These are phyloP conservation scores for Diplolepis rosae DNA, from an alignment of 2,888 invertebrate genomes.

Conservation along the genomic window DNA sequence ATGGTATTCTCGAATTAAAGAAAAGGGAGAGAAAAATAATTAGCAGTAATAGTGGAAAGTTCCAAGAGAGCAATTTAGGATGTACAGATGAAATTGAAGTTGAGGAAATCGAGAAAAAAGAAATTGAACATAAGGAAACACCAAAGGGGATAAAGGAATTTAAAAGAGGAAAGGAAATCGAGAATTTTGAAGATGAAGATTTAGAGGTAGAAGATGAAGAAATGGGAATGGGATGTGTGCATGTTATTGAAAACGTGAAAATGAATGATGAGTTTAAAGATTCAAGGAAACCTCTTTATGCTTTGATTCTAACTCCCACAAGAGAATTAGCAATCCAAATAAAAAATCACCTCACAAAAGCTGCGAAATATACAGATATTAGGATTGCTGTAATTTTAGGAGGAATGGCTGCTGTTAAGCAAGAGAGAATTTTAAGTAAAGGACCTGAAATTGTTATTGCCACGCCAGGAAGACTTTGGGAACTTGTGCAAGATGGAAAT, in stretches of 20 bases:
- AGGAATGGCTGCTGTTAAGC: slow-evolving; percentile 95
- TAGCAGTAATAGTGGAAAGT: slow-evolving; percentile 35
- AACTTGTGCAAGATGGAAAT: slow-evolving; percentile 87
- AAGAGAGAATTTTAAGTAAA: slow-evolving; percentile 87
- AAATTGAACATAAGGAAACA: background rate
- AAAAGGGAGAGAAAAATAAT: slow-evolving; percentile 65
- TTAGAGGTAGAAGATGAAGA: slow-evolving; percentile 71
- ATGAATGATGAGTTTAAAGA: slow-evolving; percentile 63
- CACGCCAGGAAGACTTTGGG: slow-evolving; percentile 98
- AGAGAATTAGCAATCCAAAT: slow-evolving; percentile 97
- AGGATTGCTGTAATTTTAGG: slow-evolving; percentile 89
- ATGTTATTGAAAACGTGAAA: slow-evolving; percentile 76
- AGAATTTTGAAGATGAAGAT: slow-evolving; percentile 73
- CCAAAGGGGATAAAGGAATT: background rate
- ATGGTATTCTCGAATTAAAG: slow-evolving; percentile 86
- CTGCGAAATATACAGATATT: slow-evolving; percentile 87
- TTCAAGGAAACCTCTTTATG: slow-evolving; percentile 80
- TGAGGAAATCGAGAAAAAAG: slow-evolving; percentile 27
- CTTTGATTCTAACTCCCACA: slow-evolving; percentile 94
- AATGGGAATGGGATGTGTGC: slow-evolving; percentile 77
- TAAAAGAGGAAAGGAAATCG: slow-evolving; percentile 53
- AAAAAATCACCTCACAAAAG: slow-evolving; percentile 86
- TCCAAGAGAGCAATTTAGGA: slow-evolving; percentile 67
- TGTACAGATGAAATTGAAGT: slow-evolving; percentile 40
- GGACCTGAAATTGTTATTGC: slow-evolving; percentile 96